Conservation (phyloP, 2,113 vertebrate genomes). For the Dipodomys stephensi region DNA sequence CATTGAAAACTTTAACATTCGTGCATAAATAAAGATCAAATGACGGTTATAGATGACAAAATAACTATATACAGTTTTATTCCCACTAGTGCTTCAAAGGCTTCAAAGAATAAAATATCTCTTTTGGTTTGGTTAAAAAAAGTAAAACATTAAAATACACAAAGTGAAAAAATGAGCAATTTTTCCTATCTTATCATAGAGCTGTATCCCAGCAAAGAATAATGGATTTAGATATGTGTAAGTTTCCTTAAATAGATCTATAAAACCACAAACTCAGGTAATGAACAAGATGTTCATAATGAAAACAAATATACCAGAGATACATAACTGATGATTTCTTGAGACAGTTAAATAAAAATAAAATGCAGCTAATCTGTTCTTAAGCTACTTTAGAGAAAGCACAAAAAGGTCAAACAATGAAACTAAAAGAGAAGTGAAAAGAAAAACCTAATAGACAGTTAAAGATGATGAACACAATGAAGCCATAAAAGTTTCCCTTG, state of each 20-base stretch:
- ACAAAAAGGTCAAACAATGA: not conserved
- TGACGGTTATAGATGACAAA: not conserved
- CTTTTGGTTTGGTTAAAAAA: not conserved
- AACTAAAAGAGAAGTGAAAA: not conserved
- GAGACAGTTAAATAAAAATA: not conserved
- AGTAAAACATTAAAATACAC: not conserved
- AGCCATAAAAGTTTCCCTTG: not conserved
- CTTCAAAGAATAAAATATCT: not conserved
- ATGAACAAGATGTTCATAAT: not conserved
- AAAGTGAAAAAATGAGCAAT: not conserved
- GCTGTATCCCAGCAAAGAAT: not conserved
- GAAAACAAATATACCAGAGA: not conserved
- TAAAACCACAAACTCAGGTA: not conserved
- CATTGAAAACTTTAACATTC: not conserved
- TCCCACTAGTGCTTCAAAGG: not conserved
- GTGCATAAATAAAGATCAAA: not conserved
- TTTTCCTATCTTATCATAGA: not conserved
- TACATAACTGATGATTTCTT: not conserved
- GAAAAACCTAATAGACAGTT: not conserved
- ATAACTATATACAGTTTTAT: not conserved
- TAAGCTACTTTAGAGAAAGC: not conserved
- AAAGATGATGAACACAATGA: not conserved
- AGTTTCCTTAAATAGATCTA: not conserved
- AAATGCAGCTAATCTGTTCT: not conserved
- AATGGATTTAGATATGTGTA: not conserved